A percentile compares a stretch with the other conserved stretches of the same genome.
Conservation (phyloP, 2,888 invertebrate species). For the Drosophila eohydei region DNA sequence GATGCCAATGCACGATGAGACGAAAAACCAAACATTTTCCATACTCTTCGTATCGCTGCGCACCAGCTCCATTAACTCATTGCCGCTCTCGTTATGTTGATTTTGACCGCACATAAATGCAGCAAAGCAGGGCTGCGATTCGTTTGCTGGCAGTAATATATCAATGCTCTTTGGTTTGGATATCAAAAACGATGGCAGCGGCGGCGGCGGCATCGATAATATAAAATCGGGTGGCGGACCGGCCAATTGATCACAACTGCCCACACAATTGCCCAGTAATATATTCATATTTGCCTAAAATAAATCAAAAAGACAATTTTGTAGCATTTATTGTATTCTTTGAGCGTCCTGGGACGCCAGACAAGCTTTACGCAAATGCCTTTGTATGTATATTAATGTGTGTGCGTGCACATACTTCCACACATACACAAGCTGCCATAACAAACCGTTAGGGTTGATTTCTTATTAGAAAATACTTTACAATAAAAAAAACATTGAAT, state of each 20-base stretch:
- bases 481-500: neutral
- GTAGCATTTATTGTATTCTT: neutral
- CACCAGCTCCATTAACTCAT: conserved; percentile 92
- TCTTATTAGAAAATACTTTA: conserved; percentile 2
- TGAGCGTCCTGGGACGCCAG: neutral
- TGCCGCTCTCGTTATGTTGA: conserved; percentile 87
- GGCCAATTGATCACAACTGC: conserved; percentile 83
- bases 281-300: conserved; percentile 62
- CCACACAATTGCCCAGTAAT: conserved; percentile 80
- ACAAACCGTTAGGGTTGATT: conserved; percentile 15
- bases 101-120: conserved; percentile 88
- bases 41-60: conserved; percentile 86
- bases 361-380: neutral
- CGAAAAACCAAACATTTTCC: conserved; percentile 93
- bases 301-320: neutral
- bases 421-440: conserved; percentile 3
- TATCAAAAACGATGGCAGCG: conserved; percentile 90
- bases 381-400: neutral
- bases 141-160: conserved; percentile 85
- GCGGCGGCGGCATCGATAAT: conserved; percentile 93
- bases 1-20: conserved; percentile 92
- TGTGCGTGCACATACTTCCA: conserved; percentile 3
- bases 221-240: conserved; percentile 91
- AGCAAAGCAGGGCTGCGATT: conserved; percentile 89
- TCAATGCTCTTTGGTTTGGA: conserved; percentile 76